Percentiles rank a stretch among this genome's conserved stretches.
These are phyloP conservation scores for Allobates femoralis DNA, from an alignment of 2,797 vertebrate species.

Conservation along the genomic window DNA sequence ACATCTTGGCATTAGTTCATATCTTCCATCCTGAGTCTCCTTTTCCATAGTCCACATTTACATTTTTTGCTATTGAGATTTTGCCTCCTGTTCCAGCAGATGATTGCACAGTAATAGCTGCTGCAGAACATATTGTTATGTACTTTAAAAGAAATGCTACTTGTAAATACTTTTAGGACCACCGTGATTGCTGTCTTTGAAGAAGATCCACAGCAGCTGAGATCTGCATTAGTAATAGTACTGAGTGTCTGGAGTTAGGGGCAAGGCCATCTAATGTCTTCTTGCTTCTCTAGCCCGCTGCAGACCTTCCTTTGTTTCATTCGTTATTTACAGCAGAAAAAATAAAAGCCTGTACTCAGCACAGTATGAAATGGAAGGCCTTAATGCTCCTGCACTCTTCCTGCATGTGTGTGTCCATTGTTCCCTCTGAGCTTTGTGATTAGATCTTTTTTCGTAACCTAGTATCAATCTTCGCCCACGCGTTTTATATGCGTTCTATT, in stretches of 20 bases:
- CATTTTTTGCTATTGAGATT: background rate
- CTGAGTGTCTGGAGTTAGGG: background rate
- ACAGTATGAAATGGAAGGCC: conserved; percentile 38
- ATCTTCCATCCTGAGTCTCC: background rate
- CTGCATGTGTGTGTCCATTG: conserved; percentile 41
- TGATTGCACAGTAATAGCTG: background rate
- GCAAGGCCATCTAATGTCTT: background rate
- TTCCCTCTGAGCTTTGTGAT: conserved; percentile 36
- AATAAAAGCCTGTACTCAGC: background rate
- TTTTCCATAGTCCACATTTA: background rate
- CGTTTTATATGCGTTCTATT: background rate
- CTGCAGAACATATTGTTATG: conserved; percentile 11
- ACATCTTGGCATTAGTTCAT: background rate
- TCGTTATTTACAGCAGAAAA: conserved; percentile 1
- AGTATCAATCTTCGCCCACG: background rate
- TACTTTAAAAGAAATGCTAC: background rate
- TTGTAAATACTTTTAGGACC: background rate
- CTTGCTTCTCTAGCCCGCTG: background rate
- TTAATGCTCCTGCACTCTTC: conserved; percentile 30
- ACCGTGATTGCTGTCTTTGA: background rate
- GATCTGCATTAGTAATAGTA: background rate
- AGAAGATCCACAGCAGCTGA: background rate
- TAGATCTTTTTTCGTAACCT: background rate
- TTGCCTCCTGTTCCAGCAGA: background rate
- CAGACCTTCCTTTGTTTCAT: conserved; percentile 12